Evolutionary conservation across 2,113 vertebrate genomes (phyloP).

Genomic region (Petrocephalus zakoni): DNA sequence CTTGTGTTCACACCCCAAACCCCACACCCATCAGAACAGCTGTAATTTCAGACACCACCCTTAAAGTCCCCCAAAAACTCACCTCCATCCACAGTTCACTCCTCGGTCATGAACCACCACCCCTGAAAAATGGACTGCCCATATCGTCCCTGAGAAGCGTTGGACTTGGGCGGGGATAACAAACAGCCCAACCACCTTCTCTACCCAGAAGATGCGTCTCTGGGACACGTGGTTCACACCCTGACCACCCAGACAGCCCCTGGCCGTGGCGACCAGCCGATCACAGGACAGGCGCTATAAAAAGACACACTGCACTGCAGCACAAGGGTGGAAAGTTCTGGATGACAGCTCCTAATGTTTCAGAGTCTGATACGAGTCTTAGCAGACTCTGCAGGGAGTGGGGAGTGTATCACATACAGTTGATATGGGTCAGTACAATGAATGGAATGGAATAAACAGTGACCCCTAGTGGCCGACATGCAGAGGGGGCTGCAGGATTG

Average conservation of each 20-base stretch:
- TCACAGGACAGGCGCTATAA: conserved; percentile 16
- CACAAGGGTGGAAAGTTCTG: not conserved
- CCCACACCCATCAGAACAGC: not conserved
- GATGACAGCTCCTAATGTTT: conserved; percentile 3
- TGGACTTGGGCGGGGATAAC: not conserved
- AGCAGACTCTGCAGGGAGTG: not conserved
- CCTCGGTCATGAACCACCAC: not conserved
- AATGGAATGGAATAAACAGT: not conserved
- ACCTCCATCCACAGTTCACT: not conserved
- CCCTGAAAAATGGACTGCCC: not conserved
- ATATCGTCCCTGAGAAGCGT: not conserved
- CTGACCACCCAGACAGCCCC: not conserved
- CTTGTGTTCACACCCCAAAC: not conserved
- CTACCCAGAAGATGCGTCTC: not conserved
- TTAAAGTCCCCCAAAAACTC: not conserved
- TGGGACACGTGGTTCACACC: not conserved
- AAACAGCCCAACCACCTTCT: not conserved
- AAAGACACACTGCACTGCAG: not conserved
- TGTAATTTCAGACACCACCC: not conserved
- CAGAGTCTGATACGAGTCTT: not conserved
- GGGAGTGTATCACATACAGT: not conserved
- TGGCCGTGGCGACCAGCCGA: not conserved
- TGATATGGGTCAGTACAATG: not conserved
- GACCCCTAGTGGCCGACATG: not conserved
- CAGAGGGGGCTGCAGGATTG: not conserved